These are phyloP conservation scores for Platysternon megacephalum DNA, from an alignment of 2,113 vertebrate species.

Conservation along the genomic window DNA sequence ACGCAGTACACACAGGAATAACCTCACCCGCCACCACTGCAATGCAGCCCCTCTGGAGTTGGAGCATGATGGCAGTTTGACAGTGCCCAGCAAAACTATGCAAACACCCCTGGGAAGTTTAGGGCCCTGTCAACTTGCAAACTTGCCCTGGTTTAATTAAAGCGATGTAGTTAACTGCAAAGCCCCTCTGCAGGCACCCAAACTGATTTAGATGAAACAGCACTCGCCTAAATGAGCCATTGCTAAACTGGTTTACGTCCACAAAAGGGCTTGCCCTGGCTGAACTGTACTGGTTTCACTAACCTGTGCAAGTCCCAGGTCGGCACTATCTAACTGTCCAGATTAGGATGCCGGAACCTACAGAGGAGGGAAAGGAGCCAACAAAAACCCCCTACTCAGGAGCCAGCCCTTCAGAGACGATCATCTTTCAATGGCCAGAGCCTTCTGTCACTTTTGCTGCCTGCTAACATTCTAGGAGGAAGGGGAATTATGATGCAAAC, in stretches of 20 bases:
- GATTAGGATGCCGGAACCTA: background rate
- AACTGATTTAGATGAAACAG: background rate
- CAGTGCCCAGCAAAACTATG: fast-evolving
- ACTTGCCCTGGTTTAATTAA: background rate
- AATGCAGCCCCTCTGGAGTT: background rate
- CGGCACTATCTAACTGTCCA: background rate
- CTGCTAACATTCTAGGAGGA: background rate
- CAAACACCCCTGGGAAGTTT: background rate
- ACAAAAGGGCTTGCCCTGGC: background rate
- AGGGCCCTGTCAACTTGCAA: fast-evolving
- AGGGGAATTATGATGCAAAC: fast-evolving
- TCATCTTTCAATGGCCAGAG: fast-evolving
- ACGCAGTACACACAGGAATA: background rate
- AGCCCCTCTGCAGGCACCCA: fast-evolving
- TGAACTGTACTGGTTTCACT: fast-evolving
- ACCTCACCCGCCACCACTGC: background rate
- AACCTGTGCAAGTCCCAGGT: fast-evolving
- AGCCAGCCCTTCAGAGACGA: background rate
- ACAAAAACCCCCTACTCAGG: background rate
- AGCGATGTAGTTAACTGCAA: fast-evolving
- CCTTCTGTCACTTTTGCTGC: background rate
- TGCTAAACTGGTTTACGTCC: fast-evolving
- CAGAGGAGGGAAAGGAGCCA: fast-evolving
- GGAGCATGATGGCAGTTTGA: fast-evolving
- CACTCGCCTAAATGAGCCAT: background rate